A percentile compares a stretch with the other conserved stretches of the same genome.
phyloP scores from a whole-genome alignment of 2,797 vertebrate genomes.

The Microchirus variegatus region DNA sequence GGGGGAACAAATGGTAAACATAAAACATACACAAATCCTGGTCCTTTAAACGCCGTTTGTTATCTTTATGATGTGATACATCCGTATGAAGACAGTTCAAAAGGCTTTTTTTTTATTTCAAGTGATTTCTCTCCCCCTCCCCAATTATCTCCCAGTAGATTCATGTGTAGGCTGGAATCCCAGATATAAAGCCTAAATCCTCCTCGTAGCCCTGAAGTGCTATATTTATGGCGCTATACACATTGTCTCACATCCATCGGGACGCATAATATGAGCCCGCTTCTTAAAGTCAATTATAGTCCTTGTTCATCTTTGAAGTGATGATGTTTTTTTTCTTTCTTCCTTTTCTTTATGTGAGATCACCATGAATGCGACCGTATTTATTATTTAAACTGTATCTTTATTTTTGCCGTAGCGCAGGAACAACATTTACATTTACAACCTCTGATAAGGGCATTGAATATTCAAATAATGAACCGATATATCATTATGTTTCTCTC shows the following conservation, averaged over 20 bases:
- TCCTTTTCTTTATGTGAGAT: background rate
- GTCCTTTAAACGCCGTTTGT: background rate
- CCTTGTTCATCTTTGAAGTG: conserved; percentile 12
- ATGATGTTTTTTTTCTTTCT: background rate
- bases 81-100: conserved; percentile 15
- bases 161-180: conserved; percentile 43
- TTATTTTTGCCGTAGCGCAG: background rate
- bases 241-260: conserved; percentile 24
- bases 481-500: conserved; percentile 48
- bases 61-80: conserved; percentile 10
- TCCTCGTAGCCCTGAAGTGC: too few species aligned
- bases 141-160: conserved; percentile 47
- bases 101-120: conserved; percentile 3
- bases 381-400: background rate
- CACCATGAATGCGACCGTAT: background rate
- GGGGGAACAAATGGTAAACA: background rate
- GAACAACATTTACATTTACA: background rate
- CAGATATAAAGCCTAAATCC: too few species aligned
- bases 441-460: background rate
- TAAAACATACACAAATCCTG: too few species aligned
- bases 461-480: conserved; percentile 23
- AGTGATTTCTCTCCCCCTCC: conserved; percentile 13
- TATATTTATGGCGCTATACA: background rate
- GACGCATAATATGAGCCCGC: conserved; percentile 12
- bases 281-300: conserved; percentile 5